phyloP scores from a whole-genome alignment of 2,888 invertebrate species.

The Merodon equestris region DNA sequence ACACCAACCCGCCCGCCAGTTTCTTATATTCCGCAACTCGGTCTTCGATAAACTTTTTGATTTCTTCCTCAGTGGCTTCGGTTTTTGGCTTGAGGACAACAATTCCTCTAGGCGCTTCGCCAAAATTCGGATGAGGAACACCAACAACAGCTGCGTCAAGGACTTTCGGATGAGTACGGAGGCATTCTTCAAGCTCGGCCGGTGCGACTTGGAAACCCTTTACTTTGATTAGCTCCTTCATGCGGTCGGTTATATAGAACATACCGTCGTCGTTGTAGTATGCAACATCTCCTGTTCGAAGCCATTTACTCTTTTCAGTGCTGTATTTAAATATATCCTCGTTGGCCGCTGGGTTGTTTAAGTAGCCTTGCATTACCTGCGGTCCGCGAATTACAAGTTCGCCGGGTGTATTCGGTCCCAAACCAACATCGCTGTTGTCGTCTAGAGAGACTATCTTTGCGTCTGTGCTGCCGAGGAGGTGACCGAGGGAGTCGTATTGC shows the following conservation, averaged over 20 bases:
- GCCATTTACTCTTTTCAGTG: constrained; percentile 81
- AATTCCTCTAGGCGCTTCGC: constrained; percentile 89
- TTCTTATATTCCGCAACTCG: constrained; percentile 89
- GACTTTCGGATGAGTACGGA: constrained; percentile 82
- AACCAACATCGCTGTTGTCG: constrained; percentile 75
- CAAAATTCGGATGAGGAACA: constrained; percentile 83
- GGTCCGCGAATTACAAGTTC: constrained; percentile 88
- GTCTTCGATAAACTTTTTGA: constrained; percentile 82
- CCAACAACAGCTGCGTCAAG: constrained; percentile 92
- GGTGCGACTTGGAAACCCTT: constrained; percentile 90
- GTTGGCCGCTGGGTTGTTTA: constrained; percentile 87
- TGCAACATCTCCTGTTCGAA: constrained; percentile 86
- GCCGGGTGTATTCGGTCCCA: constrained; percentile 83
- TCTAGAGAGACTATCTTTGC: constrained; percentile 82
- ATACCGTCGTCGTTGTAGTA: constrained; percentile 82
- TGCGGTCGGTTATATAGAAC: constrained; percentile 86
- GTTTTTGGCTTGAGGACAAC: constrained; percentile 81
- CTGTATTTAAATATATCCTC: constrained; percentile 83
- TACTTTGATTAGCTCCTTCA: constrained; percentile 92
- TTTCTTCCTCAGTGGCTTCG: constrained; percentile 80
- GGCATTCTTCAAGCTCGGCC: constrained; percentile 87
- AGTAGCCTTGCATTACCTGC: constrained; percentile 90
- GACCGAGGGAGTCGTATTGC: constrained; percentile 80
- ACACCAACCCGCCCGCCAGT: constrained; percentile 84
- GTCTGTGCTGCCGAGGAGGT: constrained; percentile 82